Percentiles rank a stretch among this genome's conserved stretches.
These are phyloP conservation scores for Gobio gobio DNA, from an alignment of 2,113 vertebrate genomes.

Conservation along the genomic window DNA sequence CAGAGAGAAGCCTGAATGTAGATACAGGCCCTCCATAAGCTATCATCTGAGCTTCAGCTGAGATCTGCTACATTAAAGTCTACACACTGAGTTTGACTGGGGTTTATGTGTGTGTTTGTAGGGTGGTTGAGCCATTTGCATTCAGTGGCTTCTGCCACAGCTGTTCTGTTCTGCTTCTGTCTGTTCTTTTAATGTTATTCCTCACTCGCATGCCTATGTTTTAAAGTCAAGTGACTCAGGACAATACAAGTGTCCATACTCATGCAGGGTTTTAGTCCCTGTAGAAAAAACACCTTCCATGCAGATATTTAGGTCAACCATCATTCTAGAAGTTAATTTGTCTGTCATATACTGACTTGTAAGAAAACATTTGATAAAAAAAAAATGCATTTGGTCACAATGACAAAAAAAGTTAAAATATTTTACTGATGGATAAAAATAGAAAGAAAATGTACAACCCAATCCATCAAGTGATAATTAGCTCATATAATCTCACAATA, in stretches of 20 bases:
- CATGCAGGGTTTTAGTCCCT: background rate
- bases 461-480: background rate
- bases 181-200: conserved; percentile 9
- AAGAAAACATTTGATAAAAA: background rate
- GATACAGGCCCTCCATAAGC: conserved; percentile 8
- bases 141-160: conserved; percentile 19
- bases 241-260: background rate
- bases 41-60: conserved; percentile 14
- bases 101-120: conserved; percentile 19
- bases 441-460: background rate
- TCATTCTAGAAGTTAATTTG: background rate
- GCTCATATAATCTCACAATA: background rate
- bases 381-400: background rate
- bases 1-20: conserved; percentile 27
- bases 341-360: background rate
- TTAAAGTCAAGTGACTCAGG: background rate
- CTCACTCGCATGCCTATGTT: background rate
- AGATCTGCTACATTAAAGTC: conserved; percentile 19
- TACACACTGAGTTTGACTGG: conserved; percentile 17
- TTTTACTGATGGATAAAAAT: background rate
- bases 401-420: background rate
- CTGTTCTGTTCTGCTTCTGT: background rate
- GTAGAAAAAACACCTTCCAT: background rate
- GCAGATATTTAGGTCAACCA: background rate
- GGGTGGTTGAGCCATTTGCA: conserved; percentile 13